A percentile compares a stretch with the other conserved stretches of the same genome.
phyloP scores from a whole-genome alignment of 35 echinoderm and acorn worm genomes.

The Hemicentrotus pulcherrimus region DNA sequence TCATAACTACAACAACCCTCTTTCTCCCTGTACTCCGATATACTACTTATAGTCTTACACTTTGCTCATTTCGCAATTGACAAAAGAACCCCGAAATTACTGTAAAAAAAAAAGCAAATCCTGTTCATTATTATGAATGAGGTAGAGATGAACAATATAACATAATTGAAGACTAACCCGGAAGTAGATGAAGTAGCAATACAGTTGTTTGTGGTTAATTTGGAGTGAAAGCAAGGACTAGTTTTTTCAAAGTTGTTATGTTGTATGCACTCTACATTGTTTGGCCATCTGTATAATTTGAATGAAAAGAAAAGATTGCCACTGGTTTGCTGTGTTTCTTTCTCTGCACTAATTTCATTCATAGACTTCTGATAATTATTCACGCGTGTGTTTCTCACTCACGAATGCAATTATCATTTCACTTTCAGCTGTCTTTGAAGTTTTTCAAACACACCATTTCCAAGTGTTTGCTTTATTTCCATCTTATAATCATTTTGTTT shows the following conservation, averaged over 20 bases:
- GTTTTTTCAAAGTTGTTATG: neutral
- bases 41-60: too few species aligned
- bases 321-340: conserved; percentile 38
- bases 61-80: too few species aligned
- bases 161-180: too few species aligned
- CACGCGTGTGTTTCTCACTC: conserved; percentile 7
- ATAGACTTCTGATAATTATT: conserved; percentile 4
- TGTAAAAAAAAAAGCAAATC: too few species aligned
- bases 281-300: conserved; percentile 28
- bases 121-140: too few species aligned
- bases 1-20: too few species aligned
- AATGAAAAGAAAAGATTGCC: neutral
- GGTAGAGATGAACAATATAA: too few species aligned
- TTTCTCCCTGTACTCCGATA: too few species aligned
- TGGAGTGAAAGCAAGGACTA: neutral
- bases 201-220: neutral
- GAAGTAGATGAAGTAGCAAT: too few species aligned
- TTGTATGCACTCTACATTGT: conserved; percentile 18
- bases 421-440: neutral
- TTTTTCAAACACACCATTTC: conserved; percentile 13
- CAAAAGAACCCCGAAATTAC: too few species aligned
- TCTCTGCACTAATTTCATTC: conserved; percentile 33
- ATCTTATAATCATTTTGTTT: conserved; percentile 20
- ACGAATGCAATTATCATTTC: conserved; percentile 12
- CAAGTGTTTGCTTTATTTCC: conserved; percentile 12